Percentiles rank a stretch among this genome's conserved stretches.
These are phyloP conservation scores for Rhabdomys dilectus DNA, from an alignment of 2,113 vertebrate species.

Conservation along the genomic window DNA sequence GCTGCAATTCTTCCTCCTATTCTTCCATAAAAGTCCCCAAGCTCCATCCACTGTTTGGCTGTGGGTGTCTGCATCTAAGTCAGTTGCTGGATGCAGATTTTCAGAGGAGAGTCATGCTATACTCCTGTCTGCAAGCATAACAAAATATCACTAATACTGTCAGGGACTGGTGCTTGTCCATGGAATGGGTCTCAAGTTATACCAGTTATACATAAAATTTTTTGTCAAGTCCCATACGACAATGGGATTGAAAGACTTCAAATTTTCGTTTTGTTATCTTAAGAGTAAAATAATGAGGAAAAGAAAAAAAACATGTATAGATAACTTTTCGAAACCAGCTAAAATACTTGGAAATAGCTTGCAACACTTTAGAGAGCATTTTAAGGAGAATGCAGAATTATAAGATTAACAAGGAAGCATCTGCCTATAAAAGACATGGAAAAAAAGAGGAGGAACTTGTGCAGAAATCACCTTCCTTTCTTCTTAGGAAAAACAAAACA, in stretches of 20 bases:
- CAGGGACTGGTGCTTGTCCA: too few species aligned
- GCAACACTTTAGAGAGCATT: constrained; percentile 17
- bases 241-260: neutral
- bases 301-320: neutral
- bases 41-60: too few species aligned
- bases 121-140: too few species aligned
- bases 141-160: too few species aligned
- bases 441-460: neutral
- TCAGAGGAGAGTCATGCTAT: too few species aligned
- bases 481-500: neutral
- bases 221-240: neutral
- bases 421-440: neutral
- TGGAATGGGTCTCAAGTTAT: too few species aligned
- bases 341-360: neutral
- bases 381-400: neutral
- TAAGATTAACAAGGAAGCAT: neutral
- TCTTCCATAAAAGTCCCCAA: too few species aligned
- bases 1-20: too few species aligned
- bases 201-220: neutral
- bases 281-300: neutral
- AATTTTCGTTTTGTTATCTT: neutral
- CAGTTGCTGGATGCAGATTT: too few species aligned
- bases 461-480: neutral
- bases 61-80: too few species aligned
- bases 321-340: neutral